A percentile compares a stretch with the other conserved stretches of the same genome.
phyloP scores from a whole-genome alignment of 2,888 invertebrate species.

The Lysandra coridon region DNA sequence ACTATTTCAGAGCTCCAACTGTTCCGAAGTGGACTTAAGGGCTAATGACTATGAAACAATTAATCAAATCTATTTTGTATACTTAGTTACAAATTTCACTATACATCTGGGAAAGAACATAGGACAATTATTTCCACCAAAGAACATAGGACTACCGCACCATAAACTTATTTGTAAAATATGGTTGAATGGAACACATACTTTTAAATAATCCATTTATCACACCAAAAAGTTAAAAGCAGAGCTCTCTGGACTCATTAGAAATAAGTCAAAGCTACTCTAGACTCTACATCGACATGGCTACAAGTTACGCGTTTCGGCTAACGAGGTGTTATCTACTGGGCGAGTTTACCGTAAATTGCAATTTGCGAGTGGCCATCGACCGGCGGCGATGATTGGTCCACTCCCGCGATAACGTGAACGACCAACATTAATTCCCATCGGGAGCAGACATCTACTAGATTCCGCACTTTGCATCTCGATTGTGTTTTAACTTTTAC shows the following conservation, averaged over 20 bases:
- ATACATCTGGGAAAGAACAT: too few species aligned
- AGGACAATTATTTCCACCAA: too few species aligned
- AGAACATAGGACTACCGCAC: too few species aligned
- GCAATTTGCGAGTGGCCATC: conserved; percentile 15
- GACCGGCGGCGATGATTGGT: background rate
- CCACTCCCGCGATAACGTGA: conserved; percentile 3
- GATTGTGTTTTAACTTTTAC: background rate
- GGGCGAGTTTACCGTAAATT: conserved; percentile 10
- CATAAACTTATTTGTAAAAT: too few species aligned
- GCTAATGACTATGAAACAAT: conserved; percentile 2
- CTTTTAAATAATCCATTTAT: too few species aligned
- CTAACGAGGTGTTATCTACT: conserved; percentile 15
- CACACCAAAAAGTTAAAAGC: too few species aligned
- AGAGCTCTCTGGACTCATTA: background rate
- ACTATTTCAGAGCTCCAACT: background rate
- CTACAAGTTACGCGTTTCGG: background rate
- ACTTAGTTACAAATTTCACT: background rate
- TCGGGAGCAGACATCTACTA: conserved; percentile 6
- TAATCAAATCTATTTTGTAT: background rate
- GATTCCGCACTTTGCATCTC: background rate
- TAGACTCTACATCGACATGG: background rate
- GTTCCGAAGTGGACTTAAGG: background rate
- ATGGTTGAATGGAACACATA: too few species aligned
- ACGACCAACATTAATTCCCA: background rate
- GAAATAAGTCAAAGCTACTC: background rate